Percentiles rank a stretch among this genome's conserved stretches.
phyloP scores from a whole-genome alignment of 2,113 vertebrate genomes.

The Suricata suricatta region DNA sequence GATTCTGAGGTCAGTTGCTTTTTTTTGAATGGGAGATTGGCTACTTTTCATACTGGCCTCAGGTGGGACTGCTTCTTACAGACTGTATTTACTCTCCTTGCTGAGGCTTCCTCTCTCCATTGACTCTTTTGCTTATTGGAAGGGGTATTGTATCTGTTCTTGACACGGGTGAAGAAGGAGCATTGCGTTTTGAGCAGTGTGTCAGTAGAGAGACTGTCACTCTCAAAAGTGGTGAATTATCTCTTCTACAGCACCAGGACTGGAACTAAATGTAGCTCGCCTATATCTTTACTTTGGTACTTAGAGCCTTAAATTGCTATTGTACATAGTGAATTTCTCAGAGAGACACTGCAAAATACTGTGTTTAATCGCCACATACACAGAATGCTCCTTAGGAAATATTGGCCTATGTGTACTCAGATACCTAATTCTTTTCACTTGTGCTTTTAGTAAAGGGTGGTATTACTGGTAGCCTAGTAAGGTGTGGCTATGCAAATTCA shows the following conservation, averaged over 20 bases:
- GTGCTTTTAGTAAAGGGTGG: not conserved
- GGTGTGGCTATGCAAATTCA: not conserved
- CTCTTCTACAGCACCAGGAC: not conserved
- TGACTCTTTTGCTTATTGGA: not conserved
- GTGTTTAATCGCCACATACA: not conserved
- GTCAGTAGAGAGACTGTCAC: not conserved
- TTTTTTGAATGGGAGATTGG: not conserved
- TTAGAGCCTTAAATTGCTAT: not conserved
- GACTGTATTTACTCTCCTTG: not conserved
- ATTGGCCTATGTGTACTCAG: not conserved
- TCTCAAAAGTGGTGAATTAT: not conserved
- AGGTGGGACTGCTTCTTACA: not conserved
- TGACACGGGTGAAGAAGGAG: not conserved
- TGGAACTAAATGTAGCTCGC: not conserved
- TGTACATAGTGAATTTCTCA: not conserved
- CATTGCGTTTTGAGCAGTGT: accelerated
- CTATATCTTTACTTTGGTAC: not conserved
- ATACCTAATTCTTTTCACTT: not conserved
- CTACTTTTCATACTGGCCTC: not conserved
- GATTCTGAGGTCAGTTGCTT: not conserved
- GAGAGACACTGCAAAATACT: not conserved
- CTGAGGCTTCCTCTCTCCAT: not conserved
- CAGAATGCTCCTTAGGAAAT: not conserved
- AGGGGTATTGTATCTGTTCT: not conserved
- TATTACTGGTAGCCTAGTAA: not conserved